Conservation (phyloP, 2,113 vertebrate genomes). For the Reinhardtius hippoglossoides region DNA sequence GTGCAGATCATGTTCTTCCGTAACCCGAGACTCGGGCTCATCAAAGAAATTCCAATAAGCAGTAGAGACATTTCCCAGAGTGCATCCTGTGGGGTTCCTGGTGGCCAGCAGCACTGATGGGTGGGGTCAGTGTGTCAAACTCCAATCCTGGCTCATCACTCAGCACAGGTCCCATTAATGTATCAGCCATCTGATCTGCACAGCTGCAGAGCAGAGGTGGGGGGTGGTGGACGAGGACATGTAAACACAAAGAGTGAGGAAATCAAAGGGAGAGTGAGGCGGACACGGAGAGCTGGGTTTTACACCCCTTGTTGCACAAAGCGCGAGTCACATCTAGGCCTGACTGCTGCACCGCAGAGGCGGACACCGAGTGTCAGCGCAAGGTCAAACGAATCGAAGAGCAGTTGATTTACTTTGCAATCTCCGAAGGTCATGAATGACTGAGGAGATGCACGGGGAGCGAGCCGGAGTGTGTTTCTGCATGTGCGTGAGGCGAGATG, state of each 20-base stretch:
- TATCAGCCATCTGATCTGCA: conserved; percentile 76
- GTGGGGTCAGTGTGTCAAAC: conserved; percentile 75
- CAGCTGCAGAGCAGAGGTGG: conserved; percentile 44
- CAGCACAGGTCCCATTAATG: conserved; percentile 74
- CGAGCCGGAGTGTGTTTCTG: conserved; percentile 3
- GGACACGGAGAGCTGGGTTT: conserved; percentile 23
- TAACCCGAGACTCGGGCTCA: conserved; percentile 73
- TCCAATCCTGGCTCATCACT: conserved; percentile 78
- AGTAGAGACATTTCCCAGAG: conserved; percentile 78
- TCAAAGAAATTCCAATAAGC: conserved; percentile 82
- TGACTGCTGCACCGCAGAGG: conserved; percentile 3
- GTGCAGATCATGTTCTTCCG: conserved; percentile 63
- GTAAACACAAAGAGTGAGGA: conserved; percentile 56
- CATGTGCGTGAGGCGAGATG: not conserved
- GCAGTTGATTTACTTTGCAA: conserved; percentile 36
- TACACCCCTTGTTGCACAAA: conserved; percentile 37
- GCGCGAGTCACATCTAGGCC: conserved; percentile 19
- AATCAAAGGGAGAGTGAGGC: conserved; percentile 16
- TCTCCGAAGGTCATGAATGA: conserved; percentile 21
- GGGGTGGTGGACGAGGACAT: conserved; percentile 17
- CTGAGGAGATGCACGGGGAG: conserved; percentile 9
- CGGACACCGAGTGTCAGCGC: conserved; percentile 31
- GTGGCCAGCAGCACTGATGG: conserved; percentile 67
- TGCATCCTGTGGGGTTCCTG: conserved; percentile 71
- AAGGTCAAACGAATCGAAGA: conserved; percentile 65